These are phyloP conservation scores for Trypoxylon attenuatum DNA, from an alignment of 2,888 invertebrate genomes.

Conservation along the genomic window DNA sequence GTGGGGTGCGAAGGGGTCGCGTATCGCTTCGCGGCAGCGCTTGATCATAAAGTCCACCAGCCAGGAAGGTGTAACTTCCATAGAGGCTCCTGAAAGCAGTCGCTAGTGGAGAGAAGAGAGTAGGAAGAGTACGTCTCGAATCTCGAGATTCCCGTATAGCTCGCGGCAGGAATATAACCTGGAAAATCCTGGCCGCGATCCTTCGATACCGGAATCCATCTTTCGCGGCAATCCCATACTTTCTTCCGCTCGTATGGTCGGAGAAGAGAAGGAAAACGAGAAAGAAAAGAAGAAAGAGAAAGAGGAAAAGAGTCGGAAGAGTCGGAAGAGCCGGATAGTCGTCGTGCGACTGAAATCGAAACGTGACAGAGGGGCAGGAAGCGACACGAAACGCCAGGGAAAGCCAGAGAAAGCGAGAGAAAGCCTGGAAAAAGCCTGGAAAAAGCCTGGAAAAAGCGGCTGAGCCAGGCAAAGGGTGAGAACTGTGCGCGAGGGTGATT, in stretches of 20 bases:
- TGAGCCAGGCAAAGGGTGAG: constrained; percentile 25
- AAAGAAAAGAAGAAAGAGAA: not conserved
- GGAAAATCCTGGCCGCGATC: constrained; percentile 52
- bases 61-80: constrained; percentile 42
- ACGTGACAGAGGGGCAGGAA: not conserved
- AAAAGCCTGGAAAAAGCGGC: constrained; percentile 21
- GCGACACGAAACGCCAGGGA: constrained; percentile 4
- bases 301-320: constrained; percentile 1
- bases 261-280: constrained; percentile 5
- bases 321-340: constrained; percentile 3
- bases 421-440: not conserved
- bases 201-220: constrained; percentile 58
- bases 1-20: not conserved
- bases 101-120: constrained; percentile 26
- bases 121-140: constrained; percentile 26
- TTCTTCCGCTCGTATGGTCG: constrained; percentile 33
- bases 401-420: constrained; percentile 11
- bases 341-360: not conserved
- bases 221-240: constrained; percentile 40
- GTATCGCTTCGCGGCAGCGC: constrained; percentile 4
- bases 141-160: constrained; percentile 48
- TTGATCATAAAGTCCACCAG: constrained; percentile 47
- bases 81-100: constrained; percentile 41
- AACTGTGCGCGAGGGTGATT: constrained; percentile 51
- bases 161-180: constrained; percentile 52